A percentile compares a stretch with the other conserved stretches of the same genome.
Evolutionary conservation across 2,888 invertebrate species (phyloP).

Genomic region (Branchipolynoe longqiensis): DNA sequence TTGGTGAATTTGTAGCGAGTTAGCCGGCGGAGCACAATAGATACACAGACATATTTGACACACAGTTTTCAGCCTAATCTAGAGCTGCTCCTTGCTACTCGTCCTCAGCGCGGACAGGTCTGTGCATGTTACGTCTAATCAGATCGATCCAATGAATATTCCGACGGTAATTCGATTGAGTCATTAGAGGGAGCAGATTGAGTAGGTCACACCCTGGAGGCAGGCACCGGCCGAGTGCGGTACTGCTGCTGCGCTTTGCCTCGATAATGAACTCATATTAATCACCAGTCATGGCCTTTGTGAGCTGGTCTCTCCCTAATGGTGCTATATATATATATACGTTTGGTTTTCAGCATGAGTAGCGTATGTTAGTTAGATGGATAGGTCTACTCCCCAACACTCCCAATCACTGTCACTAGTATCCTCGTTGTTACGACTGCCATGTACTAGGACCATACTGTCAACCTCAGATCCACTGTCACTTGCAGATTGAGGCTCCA

Average conservation of each 20-base stretch:
- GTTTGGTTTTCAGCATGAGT: not conserved
- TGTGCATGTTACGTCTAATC: slow-evolving; percentile 3
- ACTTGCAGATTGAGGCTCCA: slow-evolving; percentile 10
- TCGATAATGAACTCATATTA: no score
- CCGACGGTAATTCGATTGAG: slow-evolving; percentile 43
- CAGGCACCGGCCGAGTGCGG: no score
- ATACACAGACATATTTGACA: not conserved
- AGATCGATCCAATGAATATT: slow-evolving; percentile 36
- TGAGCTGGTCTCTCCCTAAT: no score
- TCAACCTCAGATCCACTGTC: slow-evolving; percentile 43
- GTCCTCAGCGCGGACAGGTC: no score
- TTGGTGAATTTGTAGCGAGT: slow-evolving; percentile 16
- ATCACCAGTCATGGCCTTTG: no score
- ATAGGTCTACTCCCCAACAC: slow-evolving; percentile 16
- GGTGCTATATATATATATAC: no score
- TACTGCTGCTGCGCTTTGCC: no score
- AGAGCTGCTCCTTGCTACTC: no score
- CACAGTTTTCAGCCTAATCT: no score
- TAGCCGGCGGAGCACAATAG: not conserved
- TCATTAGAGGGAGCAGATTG: no score
- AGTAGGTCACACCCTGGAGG: no score
- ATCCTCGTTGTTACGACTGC: slow-evolving; percentile 39
- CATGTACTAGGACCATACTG: slow-evolving; percentile 55
- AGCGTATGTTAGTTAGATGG: not conserved
- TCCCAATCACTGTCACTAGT: slow-evolving; percentile 55